Base-by-base conservation (phyloP, 2,888 invertebrate species). In the Apoderus coryli region DNA sequence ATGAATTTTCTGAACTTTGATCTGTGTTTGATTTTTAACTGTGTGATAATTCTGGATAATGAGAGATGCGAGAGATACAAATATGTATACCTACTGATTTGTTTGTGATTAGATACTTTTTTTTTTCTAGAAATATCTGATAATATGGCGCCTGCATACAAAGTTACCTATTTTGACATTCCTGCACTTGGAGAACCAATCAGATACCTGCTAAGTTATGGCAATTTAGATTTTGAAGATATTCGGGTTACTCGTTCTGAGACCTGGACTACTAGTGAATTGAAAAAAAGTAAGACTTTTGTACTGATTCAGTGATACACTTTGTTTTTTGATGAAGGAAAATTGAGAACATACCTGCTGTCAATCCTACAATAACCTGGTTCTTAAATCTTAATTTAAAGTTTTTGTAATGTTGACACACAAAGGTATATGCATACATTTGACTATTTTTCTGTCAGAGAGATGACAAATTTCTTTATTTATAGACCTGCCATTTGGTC, bases 111-210 rank as follows among this genome's bases (percentile, higher is more conserved):
- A 7, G n/a, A 7, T 19, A n/a, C n/a, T 6, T 19, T 19, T 19
- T 19, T n/a, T 19, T 19, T 19, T 19, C n/a, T n/a, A 19, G 19
- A 37, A 29, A 69, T n/a, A n/a, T n/a, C n/a, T n/a, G n/a, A n/a
- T n/a, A n/a, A n/a, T n/a, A n/a, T 45, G 71, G 49, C 53, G 27
- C 56, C 65, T 19, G 52, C 56, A 44, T 71, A 69, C 52, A 74
- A 66, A 40, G 47, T 75, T 14, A 65, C 63, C 35, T 75, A 74
- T 44, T 74, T 74, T 49, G 61, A 67, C 44, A 58, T 70, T 10
- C 69, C 64, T 50, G 73, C 67, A 10, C 53, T 73, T 29, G 74
- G 62, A 16, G 75, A 75, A 51, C 67, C 72, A 22, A 63, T 72
- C 42, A 62, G 74, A 40, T 70, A 67, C 38, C 56, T 75, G 6